Conservation (phyloP, 2,113 vertebrate species). For the Clarias batrachus region DNA sequence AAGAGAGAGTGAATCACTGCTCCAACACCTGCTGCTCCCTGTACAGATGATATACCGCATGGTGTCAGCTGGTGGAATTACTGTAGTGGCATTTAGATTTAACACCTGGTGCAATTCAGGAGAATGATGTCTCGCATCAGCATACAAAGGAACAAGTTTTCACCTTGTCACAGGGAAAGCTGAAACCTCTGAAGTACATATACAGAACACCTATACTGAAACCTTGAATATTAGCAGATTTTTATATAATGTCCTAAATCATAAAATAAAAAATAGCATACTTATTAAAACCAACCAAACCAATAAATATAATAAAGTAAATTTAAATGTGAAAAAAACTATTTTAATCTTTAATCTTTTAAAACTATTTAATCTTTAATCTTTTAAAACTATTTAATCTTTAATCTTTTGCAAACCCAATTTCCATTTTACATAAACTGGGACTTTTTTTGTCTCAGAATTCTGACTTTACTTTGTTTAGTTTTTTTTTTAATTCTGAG, state of each 20-base stretch:
- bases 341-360: background rate
- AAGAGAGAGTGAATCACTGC: slow-evolving; percentile 2
- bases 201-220: background rate
- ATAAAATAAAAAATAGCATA: background rate
- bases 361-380: background rate
- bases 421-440: too few relatives aligned
- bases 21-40: slow-evolving; percentile 37
- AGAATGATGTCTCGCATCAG: slow-evolving; percentile 13
- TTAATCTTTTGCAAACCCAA: too few relatives aligned
- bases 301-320: background rate
- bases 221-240: background rate
- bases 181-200: slow-evolving; percentile 54
- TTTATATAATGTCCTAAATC: background rate
- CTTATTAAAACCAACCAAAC: background rate
- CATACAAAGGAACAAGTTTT: slow-evolving; percentile 36
- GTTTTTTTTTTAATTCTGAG: too few relatives aligned
- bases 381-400: background rate
- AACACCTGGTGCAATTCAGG: slow-evolving; percentile 41
- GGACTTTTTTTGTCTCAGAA: too few relatives aligned
- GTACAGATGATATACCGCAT: slow-evolving; percentile 36
- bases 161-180: slow-evolving; percentile 40
- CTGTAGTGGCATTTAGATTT: slow-evolving; percentile 43
- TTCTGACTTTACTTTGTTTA: too few relatives aligned
- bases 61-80: slow-evolving; percentile 44
- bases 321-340: background rate